Base-by-base conservation (phyloP, 2,888 invertebrate genomes). In the Carterocephalus palaemon region DNA sequence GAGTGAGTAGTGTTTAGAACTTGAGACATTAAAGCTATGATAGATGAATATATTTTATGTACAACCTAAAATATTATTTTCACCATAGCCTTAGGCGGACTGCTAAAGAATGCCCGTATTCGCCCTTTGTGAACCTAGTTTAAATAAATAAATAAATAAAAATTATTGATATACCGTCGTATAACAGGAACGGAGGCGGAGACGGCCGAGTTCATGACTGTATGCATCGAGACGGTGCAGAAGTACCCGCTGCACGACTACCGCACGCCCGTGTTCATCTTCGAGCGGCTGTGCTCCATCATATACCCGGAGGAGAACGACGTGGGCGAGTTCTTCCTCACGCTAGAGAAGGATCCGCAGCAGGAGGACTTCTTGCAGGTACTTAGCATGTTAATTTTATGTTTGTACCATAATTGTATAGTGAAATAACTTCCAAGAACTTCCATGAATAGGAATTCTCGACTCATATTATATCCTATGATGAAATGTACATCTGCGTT, bases 271-370 rank as follows among this genome's bases (percentile, higher is more conserved):
- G 97, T 98, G 2, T 99, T 99, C 71, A 97, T 99, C 52, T 99
- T 98, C 74, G 99, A 99, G 81, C 89, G 98, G 24, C 90, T 99
- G 2, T 98, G 98, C 70, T 98, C 97, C 10, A 97, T 98, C 52
- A 98, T 99, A 56, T 96, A 97, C 72, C 98, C 97, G 0, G 98
- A 98, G 70, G 98, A 98, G 77, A 98, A 97, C 67, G 98, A 98
- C 67, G 93, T 97, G 2, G 96, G 96, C 0, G 98, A 99, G 76
- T 99, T 99, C 86, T 96, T 96, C 88, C 90, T 99, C 49, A 95
- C 96, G 0, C 88, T 99, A 3, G 99, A 99, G 70, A 99, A 99
- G 71, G 99, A 99, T 86, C 95, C 98, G 0, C 98, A 98, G 62
- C 99, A 99, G 67, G 99, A 99, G 80, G 99, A 99, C 86, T 99